Evolutionary conservation across 2,113 vertebrate species (phyloP), one percentile per base, ranked within the genome.

Genomic region (Limanda limanda): DNA sequence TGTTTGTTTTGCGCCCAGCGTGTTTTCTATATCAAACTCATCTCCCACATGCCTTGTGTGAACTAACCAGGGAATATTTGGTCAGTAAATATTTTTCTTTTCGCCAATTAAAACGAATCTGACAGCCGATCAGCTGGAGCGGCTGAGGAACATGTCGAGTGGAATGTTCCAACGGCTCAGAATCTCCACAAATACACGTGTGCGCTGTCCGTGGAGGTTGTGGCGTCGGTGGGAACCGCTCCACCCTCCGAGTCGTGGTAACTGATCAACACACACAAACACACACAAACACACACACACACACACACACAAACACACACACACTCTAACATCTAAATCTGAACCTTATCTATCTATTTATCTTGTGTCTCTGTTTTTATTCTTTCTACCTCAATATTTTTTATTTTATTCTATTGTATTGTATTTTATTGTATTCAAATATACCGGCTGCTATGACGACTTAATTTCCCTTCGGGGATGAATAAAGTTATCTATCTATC

Each of bases 11-110:
- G 52, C 79, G 79, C 85, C 73, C 88, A 13, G 40, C 10, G 40
- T 83, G 83, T 65, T 83, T 76, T 64, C 68, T 66, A 55, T 76
- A 70, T 76, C 57, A 77, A 76, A 59, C 73, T 87, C 55, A 58
- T 81, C 86, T 66, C 85, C 77, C 79, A 87, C 79, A 74, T 76
- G 85, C 84, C 69, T 78, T 55, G 24, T 55, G 24, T 68, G 52
- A 80, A 61, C 59, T 62, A 1, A 55, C 63, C 47, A 18, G 56
- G 52, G 71, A 83, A 64, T 68, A 47, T 74, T 68, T 78, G 56
- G 51, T 80, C 48, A 68, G 52, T 81, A 65, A 79, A 81, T 59
- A 62, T 77, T 80, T 58, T 62, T 31, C 6, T 31, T 59, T 61
- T 25, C 20, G 47, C 51, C 64, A 74, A 70, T 79, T 79, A 71